phyloP scores from a whole-genome alignment of 2,888 invertebrate species.

The Sinotaia quadrata region DNA sequence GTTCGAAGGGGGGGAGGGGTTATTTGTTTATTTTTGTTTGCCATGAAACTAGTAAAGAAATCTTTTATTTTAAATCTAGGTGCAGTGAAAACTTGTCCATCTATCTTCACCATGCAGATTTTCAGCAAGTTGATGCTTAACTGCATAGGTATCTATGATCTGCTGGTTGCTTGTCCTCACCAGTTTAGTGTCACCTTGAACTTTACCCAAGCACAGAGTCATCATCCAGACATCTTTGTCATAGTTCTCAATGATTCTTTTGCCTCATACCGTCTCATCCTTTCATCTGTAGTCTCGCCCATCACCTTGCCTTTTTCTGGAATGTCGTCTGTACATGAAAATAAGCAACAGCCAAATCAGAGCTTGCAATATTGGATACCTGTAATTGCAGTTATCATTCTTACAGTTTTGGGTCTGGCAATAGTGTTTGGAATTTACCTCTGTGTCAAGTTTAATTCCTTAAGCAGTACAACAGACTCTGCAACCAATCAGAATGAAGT shows the following conservation, averaged over 20 bases:
- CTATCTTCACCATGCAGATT: constrained; percentile 60
- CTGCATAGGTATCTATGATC: constrained; percentile 58
- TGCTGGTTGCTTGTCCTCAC: constrained; percentile 62
- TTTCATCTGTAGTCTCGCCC: constrained; percentile 57
- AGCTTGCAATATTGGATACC: constrained; percentile 43
- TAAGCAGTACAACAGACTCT: constrained; percentile 20
- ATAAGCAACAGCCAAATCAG: neutral
- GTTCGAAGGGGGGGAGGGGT: no score
- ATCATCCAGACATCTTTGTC: constrained; percentile 56
- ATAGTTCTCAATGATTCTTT: constrained; percentile 56
- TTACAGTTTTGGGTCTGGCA: constrained; percentile 38
- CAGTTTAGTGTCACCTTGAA: constrained; percentile 61
- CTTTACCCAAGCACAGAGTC: constrained; percentile 42
- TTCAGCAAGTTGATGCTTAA: constrained; percentile 52
- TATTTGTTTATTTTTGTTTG: no score
- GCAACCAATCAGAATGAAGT: constrained; percentile 35
- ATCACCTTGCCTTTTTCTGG: constrained; percentile 37
- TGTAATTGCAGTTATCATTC: constrained; percentile 43
- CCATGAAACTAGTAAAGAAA: no score
- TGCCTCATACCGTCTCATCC: constrained; percentile 51
- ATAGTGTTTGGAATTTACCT: constrained; percentile 38
- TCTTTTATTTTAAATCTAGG: no score
- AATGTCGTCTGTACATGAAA: neutral
- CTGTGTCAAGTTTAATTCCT: constrained; percentile 33
- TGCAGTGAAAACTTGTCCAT: constrained; percentile 61